Evolutionary conservation across 2,113 vertebrate species (phyloP), one percentile per base, ranked within the genome.

Genomic region (Paraplagusia blochii): DNA sequence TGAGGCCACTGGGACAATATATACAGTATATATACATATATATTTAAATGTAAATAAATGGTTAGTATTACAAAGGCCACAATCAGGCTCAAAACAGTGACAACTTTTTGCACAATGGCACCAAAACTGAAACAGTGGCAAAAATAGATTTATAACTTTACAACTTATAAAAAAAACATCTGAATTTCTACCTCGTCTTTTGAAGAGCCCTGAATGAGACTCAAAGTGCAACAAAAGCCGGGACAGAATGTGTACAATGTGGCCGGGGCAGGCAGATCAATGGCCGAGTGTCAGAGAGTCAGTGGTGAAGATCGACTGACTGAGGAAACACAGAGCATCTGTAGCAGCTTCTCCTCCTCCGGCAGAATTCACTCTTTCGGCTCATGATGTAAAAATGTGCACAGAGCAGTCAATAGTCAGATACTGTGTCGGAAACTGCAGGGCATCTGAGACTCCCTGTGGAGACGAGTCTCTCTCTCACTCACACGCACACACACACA

Each of bases 391-490:
- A 65, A 52, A 74, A 69, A 18, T 42, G 22, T 63, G 58, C 7
- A 58, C 53, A 40, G 51, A 29, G 13, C 18, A 54, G 53, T 74
- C 73, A 51, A 73, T 80, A 66, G 65, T 58, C 36, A 72, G 66
- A 75, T 60, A 15, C 42, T 14, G 54, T 12, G 52, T 54, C 61
- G 53, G 58, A 69, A n/a, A 44, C 22, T 18, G 33, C 22, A 22
- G 29, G 39, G 52, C 44, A 52, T 64, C 72, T 16, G 48, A 63
- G 44, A 33, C 51, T 76, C 66, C 57, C 67, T 11, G 14, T 58
- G 43, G 74, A 74, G 19, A 74, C 6, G 22, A 65, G 36, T 34
- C 4, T 29, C 14, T 16, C 51, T 51, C 55, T 64, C 66, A 58
- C 35, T 59, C 33, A 55, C 48, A 39, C 22, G 6, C 49, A 17